These are phyloP conservation scores for Umimayanthus kanabou DNA, from an alignment of 92 coral and sea anemone genomes.

Conservation along the genomic window DNA sequence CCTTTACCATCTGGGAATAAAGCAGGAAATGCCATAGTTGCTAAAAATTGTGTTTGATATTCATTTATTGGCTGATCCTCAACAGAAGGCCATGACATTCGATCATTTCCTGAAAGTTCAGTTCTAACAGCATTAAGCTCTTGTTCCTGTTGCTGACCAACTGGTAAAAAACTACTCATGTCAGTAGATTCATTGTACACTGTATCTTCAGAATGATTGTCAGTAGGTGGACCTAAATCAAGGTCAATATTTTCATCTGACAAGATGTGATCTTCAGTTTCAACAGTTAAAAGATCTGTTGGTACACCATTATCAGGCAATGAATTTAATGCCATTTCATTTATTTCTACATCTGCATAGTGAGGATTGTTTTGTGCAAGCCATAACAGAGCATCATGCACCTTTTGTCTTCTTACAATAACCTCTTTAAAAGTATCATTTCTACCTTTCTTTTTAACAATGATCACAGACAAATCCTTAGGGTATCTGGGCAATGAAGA, in stretches of 20 bases:
- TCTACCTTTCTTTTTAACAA: slow-evolving; percentile 48
- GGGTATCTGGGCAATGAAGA: not conserved
- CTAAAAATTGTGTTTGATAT: slow-evolving; percentile 12
- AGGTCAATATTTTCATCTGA: slow-evolving; percentile 11
- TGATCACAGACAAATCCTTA: slow-evolving; percentile 43
- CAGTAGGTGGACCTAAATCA: slow-evolving; percentile 38
- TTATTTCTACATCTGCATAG: slow-evolving; percentile 30
- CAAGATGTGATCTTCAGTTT: slow-evolving; percentile 22
- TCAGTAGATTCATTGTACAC: slow-evolving; percentile 56
- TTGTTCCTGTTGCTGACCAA: slow-evolving; percentile 52
- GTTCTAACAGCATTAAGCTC: slow-evolving; percentile 49
- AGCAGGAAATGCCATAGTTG: slow-evolving; percentile 22
- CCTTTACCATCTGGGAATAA: slow-evolving; percentile 77
- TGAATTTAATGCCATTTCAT: slow-evolving; percentile 28
- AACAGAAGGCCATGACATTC: slow-evolving; percentile 51
- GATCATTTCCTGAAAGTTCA: slow-evolving; percentile 52
- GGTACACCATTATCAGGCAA: slow-evolving; percentile 38
- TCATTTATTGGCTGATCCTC: slow-evolving; percentile 44
- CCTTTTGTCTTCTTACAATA: slow-evolving; percentile 27
- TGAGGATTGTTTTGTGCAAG: slow-evolving; percentile 32
- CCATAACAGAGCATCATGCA: slow-evolving; percentile 28
- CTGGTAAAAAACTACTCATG: slow-evolving; percentile 55
- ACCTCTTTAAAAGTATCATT: slow-evolving; percentile 47
- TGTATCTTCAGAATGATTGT: slow-evolving; percentile 46
- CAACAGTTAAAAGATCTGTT: slow-evolving; percentile 17